Evolutionary conservation across 1,140 invertebrate species (phyloP).

Genomic region (Hypothenemus hampei): DNA sequence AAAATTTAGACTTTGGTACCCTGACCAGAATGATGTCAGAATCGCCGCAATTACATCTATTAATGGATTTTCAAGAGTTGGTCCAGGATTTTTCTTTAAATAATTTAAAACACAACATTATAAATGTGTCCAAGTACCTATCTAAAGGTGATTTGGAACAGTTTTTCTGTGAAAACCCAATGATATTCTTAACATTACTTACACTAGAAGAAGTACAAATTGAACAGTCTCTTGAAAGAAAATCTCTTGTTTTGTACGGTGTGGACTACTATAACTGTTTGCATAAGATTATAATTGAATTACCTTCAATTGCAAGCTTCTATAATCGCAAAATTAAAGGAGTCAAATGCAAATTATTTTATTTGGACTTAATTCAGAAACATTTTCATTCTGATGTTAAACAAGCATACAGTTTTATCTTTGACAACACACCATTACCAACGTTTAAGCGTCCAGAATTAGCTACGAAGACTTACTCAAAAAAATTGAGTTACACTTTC

Average conservation of each 20-base stretch:
- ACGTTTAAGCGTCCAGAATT: conserved; percentile 54
- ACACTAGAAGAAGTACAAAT: conserved; percentile 15
- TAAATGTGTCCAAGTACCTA: conserved; percentile 40
- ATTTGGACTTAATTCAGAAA: conserved; percentile 37
- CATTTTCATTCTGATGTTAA: conserved; percentile 32
- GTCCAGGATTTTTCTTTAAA: conserved; percentile 30
- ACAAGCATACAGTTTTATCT: conserved; percentile 32
- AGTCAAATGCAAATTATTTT: conserved; percentile 25
- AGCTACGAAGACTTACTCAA: conserved; percentile 56
- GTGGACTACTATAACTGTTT: conserved; percentile 9
- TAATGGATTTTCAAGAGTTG: conserved; percentile 39
- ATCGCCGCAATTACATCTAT: conserved; percentile 37
- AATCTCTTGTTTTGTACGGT: conserved; percentile 5
- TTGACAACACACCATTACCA: conserved; percentile 50
- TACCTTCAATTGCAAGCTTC: conserved; percentile 9
- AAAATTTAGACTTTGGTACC: conserved; percentile 37
- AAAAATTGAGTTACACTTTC: conserved; percentile 57
- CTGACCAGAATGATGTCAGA: conserved; percentile 30
- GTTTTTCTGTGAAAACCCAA: conserved; percentile 46
- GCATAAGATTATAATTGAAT: conserved; percentile 19
- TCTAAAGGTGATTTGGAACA: conserved; percentile 35
- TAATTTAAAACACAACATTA: conserved; percentile 35
- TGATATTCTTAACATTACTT: conserved; percentile 45
- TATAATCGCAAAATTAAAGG: conserved; percentile 16
- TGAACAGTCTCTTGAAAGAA: conserved; percentile 28